Base-by-base conservation (phyloP, 1,140 invertebrate genomes). In the Diabrotica undecimpunctata region DNA sequence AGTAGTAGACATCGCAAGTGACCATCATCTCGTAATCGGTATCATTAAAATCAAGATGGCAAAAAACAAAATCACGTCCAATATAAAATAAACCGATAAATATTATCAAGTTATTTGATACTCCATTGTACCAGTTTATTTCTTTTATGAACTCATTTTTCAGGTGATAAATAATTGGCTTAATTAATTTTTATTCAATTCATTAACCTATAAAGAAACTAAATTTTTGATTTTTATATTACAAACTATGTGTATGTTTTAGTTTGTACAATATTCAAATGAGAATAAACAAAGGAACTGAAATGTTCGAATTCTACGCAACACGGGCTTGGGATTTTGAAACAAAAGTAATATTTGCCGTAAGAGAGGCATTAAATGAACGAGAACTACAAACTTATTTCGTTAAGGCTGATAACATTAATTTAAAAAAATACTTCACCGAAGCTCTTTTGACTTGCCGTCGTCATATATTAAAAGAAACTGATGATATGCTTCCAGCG, bases 251-350 rank as follows among this genome's bases (percentile, higher is more conserved):
- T 11, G 55, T 62, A 65, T 64, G 64, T 76, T 81, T 3, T 74
- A 91, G 90, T 5, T 79, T 92, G 71, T 86, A 86, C 66, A 83
- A 87, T 10, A 86, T 93, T 1, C 90, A 92, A 65, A 84, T 86
- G 51, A 83, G 89, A 35, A 90, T 93, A 67, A 83, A 81, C 65
- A 93, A 74, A 57, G 63, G 66, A 6, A 62, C 62, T 46, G 78
- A 81, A 64, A 77, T 81, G 51, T 81, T 82, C 61, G 80, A 81
- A 64, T 81, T 80, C 65, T 81, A 81, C 54, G 78, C 81, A 0
- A 81, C 78, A 54, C 80, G 78, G 54, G 75, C 78, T 51, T 82
- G 81, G 81, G 75, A 80, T 58, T 81, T 82, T 62, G 76, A 74
- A 36, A 81, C 75, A 75, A n/a, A 72, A 74, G 59, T 69, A 72